Base-by-base conservation (phyloP, 2,113 vertebrate species). In the Hepsetus odoe region DNA sequence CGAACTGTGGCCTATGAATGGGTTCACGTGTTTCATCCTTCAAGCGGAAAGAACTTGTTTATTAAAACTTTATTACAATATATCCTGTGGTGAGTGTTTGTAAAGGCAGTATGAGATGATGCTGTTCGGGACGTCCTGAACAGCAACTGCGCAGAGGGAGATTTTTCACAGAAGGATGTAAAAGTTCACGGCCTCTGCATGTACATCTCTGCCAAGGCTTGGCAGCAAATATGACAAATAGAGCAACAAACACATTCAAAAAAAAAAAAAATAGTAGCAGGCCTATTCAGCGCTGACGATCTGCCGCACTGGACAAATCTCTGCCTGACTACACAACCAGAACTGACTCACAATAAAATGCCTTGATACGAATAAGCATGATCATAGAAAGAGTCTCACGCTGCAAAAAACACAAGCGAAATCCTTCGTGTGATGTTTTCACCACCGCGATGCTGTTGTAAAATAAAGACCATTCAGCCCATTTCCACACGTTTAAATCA, bases 231-330 rank as follows among this genome's bases (percentile, higher is more conserved):
- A 35, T 77, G 82, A 88, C 70, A 76, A 82, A 77, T 87, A 89
- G 85, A 88, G 86, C 87, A 86, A 84, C 75, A 76, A 83, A 86
- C 53, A 76, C 61, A 65, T 88, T 86, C 87, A 61, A 89, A 85
- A 86, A 4, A 66, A 11, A 84, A 86, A 42, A 38, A 32, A 38
- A 7, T 35, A 35, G 8, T n/a, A 38, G 20, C 10, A 65, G n/a
- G 28, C 18, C 32, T 65, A 5, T 14, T 46, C 44, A 46, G 44
- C 44, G 14, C 44, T 11, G 35, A 10, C 40, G 9, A 10, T 42
- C 40, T 11, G 40, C 40, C 40, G 13, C 40, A 42, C 40, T 28
- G 56, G 30, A 12, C 56, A 28, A 28, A 59, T 28, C 28, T 64
- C 16, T 20, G 35, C 18, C 30, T n/a, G 59, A 64, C 30, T 64